Evolutionary conservation across 2,888 invertebrate genomes (phyloP).

Genomic region (Phymatocera aterrima): DNA sequence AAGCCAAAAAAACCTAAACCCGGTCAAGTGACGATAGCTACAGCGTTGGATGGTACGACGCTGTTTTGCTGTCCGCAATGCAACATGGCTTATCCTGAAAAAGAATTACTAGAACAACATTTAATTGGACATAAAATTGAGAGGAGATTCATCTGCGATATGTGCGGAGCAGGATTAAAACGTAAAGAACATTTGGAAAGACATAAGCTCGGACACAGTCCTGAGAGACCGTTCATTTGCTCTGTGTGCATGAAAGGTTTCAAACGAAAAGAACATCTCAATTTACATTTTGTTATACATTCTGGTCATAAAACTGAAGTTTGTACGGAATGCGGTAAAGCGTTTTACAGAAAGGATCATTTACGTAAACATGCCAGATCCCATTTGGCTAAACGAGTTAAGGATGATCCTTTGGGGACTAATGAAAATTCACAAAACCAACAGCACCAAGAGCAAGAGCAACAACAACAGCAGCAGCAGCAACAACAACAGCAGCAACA

Average conservation of each 20-base stretch:
- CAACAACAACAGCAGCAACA: conserved; percentile 61
- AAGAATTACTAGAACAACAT: conserved; percentile 87
- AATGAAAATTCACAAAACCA: conserved; percentile 72
- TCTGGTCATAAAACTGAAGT: conserved; percentile 90
- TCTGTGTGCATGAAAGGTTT: conserved; percentile 87
- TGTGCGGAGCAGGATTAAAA: conserved; percentile 86
- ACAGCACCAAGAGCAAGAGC: conserved; percentile 64
- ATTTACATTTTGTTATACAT: conserved; percentile 90
- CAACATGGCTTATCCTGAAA: conserved; percentile 88
- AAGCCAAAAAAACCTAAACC: conserved; percentile 88
- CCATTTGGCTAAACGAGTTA: conserved; percentile 85
- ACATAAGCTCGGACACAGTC: conserved; percentile 88
- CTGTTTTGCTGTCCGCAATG: conserved; percentile 89
- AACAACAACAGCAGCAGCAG: conserved; percentile 60
- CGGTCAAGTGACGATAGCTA: conserved; percentile 86
- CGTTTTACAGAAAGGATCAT: conserved; percentile 88
- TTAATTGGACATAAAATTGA: conserved; percentile 88
- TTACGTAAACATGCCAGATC: conserved; percentile 87
- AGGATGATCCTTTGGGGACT: conserved; percentile 78
- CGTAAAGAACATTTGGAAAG: conserved; percentile 87
- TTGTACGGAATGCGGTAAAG: conserved; percentile 86
- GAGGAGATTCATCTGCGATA: conserved; percentile 86
- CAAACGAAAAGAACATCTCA: conserved; percentile 89
- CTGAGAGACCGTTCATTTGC: conserved; percentile 88
- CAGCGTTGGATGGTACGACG: conserved; percentile 84